Evolutionary conservation across 2,113 vertebrate species (phyloP).

Genomic region (Pseudolaguvia tuberculata): DNA sequence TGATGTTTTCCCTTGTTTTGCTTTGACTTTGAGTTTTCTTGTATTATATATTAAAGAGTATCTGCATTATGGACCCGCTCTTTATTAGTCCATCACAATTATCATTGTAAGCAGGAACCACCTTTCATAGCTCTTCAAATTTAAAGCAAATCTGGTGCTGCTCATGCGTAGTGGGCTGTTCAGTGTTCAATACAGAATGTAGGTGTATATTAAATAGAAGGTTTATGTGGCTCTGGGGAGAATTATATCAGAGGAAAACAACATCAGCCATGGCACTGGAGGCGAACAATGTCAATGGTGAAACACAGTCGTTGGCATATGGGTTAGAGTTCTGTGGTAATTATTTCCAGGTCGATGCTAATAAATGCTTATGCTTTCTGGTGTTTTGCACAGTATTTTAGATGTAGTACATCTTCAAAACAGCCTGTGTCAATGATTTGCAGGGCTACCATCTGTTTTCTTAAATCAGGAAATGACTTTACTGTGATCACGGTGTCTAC

Average conservation of each 20-base stretch:
- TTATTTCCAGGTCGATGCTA: slow-evolving; percentile 57
- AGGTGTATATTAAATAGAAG: slow-evolving; percentile 12
- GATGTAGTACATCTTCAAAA: slow-evolving; percentile 51
- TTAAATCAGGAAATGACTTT: slow-evolving; percentile 52
- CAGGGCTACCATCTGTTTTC: slow-evolving; percentile 50
- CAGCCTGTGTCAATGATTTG: slow-evolving; percentile 47
- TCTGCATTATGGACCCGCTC: too few species aligned
- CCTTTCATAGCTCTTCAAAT: background rate
- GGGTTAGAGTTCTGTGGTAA: slow-evolving; percentile 28
- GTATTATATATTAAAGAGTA: too few species aligned
- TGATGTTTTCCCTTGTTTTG: too few species aligned
- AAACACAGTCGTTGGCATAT: slow-evolving; percentile 36
- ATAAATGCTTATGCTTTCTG: slow-evolving; percentile 60
- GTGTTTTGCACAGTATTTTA: slow-evolving; percentile 53
- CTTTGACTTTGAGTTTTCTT: too few species aligned
- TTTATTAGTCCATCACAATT: too few species aligned
- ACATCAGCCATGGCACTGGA: slow-evolving; percentile 39
- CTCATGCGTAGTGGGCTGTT: slow-evolving; percentile 14
- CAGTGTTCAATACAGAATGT: background rate
- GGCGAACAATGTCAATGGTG: slow-evolving; percentile 41
- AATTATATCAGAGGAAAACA: slow-evolving; percentile 37
- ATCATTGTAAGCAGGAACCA: background rate
- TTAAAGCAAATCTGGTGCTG: background rate
- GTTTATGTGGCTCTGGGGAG: slow-evolving; percentile 21
- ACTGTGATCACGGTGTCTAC: slow-evolving; percentile 46